Evolutionary conservation across 2,888 invertebrate species (phyloP).

Genomic region (Caenorhabditis sp.): DNA sequence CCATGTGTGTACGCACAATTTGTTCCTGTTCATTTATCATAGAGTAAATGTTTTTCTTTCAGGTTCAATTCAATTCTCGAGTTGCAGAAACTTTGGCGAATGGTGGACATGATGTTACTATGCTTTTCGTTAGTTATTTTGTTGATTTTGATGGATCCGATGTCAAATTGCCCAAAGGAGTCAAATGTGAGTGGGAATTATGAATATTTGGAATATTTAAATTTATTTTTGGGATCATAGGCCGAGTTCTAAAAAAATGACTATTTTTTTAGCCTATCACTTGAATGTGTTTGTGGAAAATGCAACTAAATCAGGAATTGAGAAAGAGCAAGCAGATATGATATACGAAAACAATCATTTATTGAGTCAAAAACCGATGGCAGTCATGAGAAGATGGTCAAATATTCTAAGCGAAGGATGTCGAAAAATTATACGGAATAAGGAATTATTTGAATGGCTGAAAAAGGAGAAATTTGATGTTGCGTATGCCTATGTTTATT

Average conservation of each 20-base stretch:
- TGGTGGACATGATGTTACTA: slow-evolving; percentile 60
- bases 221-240: neutral
- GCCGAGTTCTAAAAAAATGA: too few species aligned
- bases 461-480: slow-evolving; percentile 58
- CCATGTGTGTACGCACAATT: too few species aligned
- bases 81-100: slow-evolving; percentile 51
- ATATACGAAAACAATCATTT: slow-evolving; percentile 32
- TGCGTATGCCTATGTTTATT: slow-evolving; percentile 60
- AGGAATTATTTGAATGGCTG: slow-evolving; percentile 47
- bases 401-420: slow-evolving; percentile 26
- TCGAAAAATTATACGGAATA: slow-evolving; percentile 27
- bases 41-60: too few species aligned
- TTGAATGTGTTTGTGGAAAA: slow-evolving; percentile 26
- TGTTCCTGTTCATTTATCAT: neutral
- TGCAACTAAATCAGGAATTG: slow-evolving; percentile 20
- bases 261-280: slow-evolving; percentile 15
- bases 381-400: slow-evolving; percentile 22
- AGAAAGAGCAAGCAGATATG: slow-evolving; percentile 39
- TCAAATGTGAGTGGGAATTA: slow-evolving; percentile 33
- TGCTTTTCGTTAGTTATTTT: slow-evolving; percentile 37
- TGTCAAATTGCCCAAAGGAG: slow-evolving; percentile 39
- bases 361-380: slow-evolving; percentile 22
- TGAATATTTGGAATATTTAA: too few species aligned
- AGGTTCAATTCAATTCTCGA: slow-evolving; percentile 54
- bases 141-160: slow-evolving; percentile 25